phyloP scores from a whole-genome alignment of 2,888 invertebrate genomes.

The Pasiphila rectangulata region DNA sequence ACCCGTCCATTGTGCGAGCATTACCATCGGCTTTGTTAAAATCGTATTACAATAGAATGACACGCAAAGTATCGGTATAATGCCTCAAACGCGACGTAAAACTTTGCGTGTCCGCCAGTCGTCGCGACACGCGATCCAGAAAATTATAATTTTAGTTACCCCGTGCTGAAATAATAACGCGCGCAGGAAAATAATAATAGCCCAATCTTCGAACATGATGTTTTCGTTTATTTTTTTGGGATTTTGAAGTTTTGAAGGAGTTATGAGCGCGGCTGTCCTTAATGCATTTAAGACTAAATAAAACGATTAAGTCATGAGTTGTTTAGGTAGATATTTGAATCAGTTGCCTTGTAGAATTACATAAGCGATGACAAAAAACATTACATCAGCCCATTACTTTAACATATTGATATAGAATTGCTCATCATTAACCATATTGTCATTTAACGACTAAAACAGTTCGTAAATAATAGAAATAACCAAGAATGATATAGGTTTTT shows the following conservation, averaged over 20 bases:
- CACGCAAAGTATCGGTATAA: conserved; percentile 72
- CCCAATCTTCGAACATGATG: conserved; percentile 40
- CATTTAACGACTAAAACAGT: too few species aligned
- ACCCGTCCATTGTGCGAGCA: conserved; percentile 65
- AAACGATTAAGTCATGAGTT: too few species aligned
- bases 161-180: conserved; percentile 44
- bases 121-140: conserved; percentile 53
- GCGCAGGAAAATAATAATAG: conserved; percentile 49
- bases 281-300: too few species aligned
- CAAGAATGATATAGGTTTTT: too few species aligned
- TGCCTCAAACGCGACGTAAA: conserved; percentile 50
- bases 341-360: too few species aligned
- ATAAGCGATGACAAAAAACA: too few species aligned
- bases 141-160: conserved; percentile 51
- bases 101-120: conserved; percentile 47
- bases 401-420: too few species aligned
- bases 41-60: conserved; percentile 68
- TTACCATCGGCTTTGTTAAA: conserved; percentile 66
- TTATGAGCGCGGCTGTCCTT: conserved; percentile 10
- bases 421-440: too few species aligned
- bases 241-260: conserved; percentile 14
- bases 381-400: too few species aligned
- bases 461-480: too few species aligned
- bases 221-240: conserved; percentile 41
- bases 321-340: too few species aligned